Evolutionary conservation across 2,888 invertebrate genomes (phyloP), one percentile per base, ranked within the genome.

Genomic region (Lithophane semibrunnea): DNA sequence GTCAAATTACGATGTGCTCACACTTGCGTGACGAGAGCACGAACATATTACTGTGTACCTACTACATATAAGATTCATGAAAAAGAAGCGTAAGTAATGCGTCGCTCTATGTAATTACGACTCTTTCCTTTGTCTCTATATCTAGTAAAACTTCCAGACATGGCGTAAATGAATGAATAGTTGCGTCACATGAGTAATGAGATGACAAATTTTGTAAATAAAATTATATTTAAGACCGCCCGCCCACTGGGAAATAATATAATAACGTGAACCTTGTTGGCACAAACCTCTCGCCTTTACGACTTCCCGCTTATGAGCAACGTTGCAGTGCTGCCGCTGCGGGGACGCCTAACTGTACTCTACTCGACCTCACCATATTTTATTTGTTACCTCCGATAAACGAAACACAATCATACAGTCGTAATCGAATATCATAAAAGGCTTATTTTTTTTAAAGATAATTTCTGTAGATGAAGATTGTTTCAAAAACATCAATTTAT

Each of bases 271-370:
- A 77, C 77, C 37, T n/a, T 74, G 75, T 87, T 93, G 92, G 92
- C 93, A 93, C 91, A 87, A 86, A 88, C 84, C 89, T 83, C 83
- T 85, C 80, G 88, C 54, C 78, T 91, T 92, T 91, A 92, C 86
- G 88, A 90, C 84, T 87, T 88, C 88, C 86, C 85, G 87, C 85
- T 88, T 84, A 87, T 85, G 83, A 85, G 81, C 74, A 77, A 77
- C 79, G 79, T 78, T 80, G 70, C 77, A 67, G 71, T 73, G 75
- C 72, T 75, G 79, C 81, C 75, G 75, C 72, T 75, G 79, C 81
- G 68, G 75, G 67, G 82, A 73, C 77, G 72, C 80, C 65, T 79
- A 79, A 82, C 71, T 56, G 80, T 73, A 79, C 37, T 61, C n/a
- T 24, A 52, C 52, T 18, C 18, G 18, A 70, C 29, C 42, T 24